phyloP scores from a whole-genome alignment of 2,113 vertebrate genomes.

The Ctenodactylus gundi region DNA sequence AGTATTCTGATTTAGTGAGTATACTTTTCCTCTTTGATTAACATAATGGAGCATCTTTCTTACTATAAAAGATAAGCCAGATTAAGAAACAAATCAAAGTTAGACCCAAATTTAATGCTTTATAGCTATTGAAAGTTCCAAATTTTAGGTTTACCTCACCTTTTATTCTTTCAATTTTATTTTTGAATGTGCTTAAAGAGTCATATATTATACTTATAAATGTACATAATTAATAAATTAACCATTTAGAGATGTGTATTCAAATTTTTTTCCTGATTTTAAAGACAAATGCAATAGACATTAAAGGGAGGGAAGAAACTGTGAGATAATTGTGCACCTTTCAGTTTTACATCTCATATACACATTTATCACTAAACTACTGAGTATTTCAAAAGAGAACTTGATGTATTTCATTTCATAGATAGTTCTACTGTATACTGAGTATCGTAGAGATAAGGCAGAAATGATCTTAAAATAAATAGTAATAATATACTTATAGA shows the following conservation, averaged over 20 bases:
- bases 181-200: not conserved
- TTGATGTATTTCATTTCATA: not conserved
- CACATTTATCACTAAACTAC: not conserved
- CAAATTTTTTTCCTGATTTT: conserved; percentile 14
- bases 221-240: not conserved
- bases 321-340: not conserved
- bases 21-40: not conserved
- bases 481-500: not conserved
- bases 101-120: not conserved
- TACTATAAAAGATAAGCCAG: not conserved
- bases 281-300: not conserved
- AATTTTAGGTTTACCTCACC: not conserved
- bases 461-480: not conserved
- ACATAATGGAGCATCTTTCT: not conserved
- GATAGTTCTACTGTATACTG: not conserved
- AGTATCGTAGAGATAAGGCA: not conserved
- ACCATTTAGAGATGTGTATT: not conserved
- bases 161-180: not conserved
- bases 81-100: not conserved
- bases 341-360: not conserved
- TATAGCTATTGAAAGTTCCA: not conserved
- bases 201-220: not conserved
- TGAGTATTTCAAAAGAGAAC: not conserved
- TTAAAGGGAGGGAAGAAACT: not conserved
- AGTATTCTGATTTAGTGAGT: not conserved